Percentiles rank a stretch among this genome's conserved stretches.
Evolutionary conservation across 2,113 vertebrate species (phyloP).

Genomic region (Carassius gibelio): DNA sequence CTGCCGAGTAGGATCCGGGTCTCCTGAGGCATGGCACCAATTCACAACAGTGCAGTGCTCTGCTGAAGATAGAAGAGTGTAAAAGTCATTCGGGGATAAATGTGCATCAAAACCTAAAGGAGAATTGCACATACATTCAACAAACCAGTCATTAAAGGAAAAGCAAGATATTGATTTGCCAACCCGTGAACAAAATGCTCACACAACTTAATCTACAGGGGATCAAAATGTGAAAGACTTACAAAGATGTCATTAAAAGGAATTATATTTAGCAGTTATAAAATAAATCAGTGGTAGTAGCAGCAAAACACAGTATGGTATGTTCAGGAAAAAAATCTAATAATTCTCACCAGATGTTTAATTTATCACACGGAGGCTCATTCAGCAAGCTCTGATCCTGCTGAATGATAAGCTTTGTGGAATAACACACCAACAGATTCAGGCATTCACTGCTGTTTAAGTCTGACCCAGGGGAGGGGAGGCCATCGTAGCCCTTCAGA

Average conservation of each 20-base stretch:
- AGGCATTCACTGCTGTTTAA: conserved; percentile 43
- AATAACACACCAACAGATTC: conserved; percentile 29
- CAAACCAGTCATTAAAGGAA: conserved; percentile 10
- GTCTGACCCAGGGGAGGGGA: conserved; percentile 8
- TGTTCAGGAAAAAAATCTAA: background rate
- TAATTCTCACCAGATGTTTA: conserved; percentile 21
- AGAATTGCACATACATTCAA: background rate
- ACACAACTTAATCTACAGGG: background rate
- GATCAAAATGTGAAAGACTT: background rate
- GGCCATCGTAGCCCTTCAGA: conserved; percentile 19
- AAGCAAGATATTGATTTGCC: background rate
- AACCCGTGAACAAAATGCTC: background rate
- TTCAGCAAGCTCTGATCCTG: background rate
- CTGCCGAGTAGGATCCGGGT: conserved; percentile 65
- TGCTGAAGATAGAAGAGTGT: background rate
- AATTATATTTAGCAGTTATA: background rate
- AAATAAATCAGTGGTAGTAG: background rate
- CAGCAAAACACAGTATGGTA: background rate
- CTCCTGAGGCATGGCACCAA: conserved; percentile 56
- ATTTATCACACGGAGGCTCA: conserved; percentile 26
- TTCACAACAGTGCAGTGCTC: conserved; percentile 35
- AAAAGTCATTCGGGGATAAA: background rate
- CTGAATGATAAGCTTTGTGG: background rate
- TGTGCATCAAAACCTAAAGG: background rate
- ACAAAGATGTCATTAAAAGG: background rate